Conservation (phyloP, 2,797 vertebrate species). For the Gallinago nigripennis region DNA sequence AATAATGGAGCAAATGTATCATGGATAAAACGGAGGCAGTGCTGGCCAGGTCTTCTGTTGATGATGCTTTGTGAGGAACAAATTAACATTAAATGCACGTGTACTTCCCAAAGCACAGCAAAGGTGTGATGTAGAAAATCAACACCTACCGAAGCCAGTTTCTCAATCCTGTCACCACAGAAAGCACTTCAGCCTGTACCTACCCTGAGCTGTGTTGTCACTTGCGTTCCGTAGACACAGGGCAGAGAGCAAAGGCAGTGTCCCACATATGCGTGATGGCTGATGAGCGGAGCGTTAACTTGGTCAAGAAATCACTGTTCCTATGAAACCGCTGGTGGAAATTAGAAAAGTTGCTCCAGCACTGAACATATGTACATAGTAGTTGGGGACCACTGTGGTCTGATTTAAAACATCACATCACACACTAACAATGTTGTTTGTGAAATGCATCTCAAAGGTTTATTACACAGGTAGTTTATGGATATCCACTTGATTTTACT, state of each 20-base stretch:
- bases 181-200: conserved; percentile 1
- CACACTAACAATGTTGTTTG: conserved; percentile 75
- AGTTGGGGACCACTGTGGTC: conserved; percentile 82
- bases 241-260: conserved; percentile 36
- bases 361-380: conserved; percentile 74
- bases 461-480: conserved; percentile 56
- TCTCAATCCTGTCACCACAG: background rate
- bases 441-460: conserved; percentile 69
- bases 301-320: conserved; percentile 23
- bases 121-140: conserved; percentile 9
- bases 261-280: conserved; percentile 45
- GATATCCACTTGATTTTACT: conserved; percentile 11
- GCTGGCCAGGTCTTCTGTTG: conserved; percentile 36
- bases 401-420: conserved; percentile 80
- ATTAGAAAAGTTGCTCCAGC: conserved; percentile 75
- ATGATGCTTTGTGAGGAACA: background rate
- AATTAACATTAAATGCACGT: background rate
- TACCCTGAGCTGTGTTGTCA: background rate
- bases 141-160: background rate
- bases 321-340: conserved; percentile 73
- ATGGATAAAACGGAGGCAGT: conserved; percentile 75
- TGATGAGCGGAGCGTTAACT: conserved; percentile 55
- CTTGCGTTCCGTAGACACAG: background rate
- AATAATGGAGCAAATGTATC: conserved; percentile 72
- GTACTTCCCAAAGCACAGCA: conserved; percentile 38